A percentile compares a stretch with the other conserved stretches of the same genome.
Conservation (phyloP, 2,797 vertebrate genomes). For the Rhinella marina region DNA sequence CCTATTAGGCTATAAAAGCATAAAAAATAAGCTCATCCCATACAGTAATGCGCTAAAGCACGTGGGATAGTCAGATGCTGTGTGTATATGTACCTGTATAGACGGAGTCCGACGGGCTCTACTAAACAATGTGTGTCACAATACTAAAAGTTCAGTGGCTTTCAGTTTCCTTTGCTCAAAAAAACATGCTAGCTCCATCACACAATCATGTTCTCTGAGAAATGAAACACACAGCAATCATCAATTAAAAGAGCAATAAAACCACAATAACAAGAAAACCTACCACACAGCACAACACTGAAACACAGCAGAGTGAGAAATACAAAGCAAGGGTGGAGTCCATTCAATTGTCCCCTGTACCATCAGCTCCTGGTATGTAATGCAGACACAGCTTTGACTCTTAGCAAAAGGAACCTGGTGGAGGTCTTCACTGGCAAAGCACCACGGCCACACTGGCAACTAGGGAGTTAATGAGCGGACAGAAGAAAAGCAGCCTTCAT, state of each 20-base stretch:
- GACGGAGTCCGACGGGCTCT: background rate
- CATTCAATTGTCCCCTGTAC: constrained; percentile 28
- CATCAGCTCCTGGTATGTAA: background rate
- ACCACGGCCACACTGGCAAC: background rate
- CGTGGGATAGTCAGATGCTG: too few species aligned
- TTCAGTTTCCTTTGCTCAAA: background rate
- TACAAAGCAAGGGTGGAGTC: constrained; percentile 53
- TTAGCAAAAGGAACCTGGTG: background rate
- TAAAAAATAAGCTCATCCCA: too few species aligned
- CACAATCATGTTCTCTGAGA: background rate
- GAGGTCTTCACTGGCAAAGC: background rate
- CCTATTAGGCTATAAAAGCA: too few species aligned
- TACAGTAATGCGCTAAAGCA: too few species aligned
- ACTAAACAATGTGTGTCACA: too few species aligned
- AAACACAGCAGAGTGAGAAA: constrained; percentile 4
- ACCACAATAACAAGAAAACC: background rate
- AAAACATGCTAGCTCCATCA: background rate
- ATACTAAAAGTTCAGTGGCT: background rate
- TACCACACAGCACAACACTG: background rate
- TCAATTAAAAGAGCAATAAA: background rate
- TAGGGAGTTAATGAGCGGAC: background rate
- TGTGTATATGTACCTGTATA: too few species aligned
- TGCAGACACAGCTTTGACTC: background rate
- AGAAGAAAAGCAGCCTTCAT: constrained; percentile 35
- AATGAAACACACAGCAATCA: background rate